Conservation (phyloP, 2,888 invertebrate genomes). For the Zaprionus obscuricornis region DNA sequence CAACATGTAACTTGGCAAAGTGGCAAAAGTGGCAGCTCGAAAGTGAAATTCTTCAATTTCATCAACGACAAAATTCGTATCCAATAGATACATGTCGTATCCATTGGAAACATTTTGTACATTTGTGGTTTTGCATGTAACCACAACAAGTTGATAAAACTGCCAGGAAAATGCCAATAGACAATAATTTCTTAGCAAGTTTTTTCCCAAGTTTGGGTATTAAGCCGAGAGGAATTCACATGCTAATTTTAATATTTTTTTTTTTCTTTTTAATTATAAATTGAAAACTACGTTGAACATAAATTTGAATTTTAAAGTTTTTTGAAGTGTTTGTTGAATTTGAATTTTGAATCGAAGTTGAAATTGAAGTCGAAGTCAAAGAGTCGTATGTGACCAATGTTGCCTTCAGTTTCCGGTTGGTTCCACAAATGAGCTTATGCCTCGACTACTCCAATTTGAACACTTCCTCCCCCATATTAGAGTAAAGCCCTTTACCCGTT, state of each 20-base stretch:
- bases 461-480: constrained; percentile 74
- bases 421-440: constrained; percentile 55
- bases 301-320: no score
- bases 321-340: neutral
- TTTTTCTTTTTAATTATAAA: no score
- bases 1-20: no score
- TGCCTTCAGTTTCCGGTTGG: constrained; percentile 69
- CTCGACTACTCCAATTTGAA: constrained; percentile 69
- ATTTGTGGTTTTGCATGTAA: constrained; percentile 44
- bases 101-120: constrained; percentile 1
- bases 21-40: no score
- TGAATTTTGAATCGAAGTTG: constrained; percentile 10
- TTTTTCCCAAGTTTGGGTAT: constrained; percentile 1
- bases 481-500: no score
- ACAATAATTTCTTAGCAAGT: constrained; percentile 48
- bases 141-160: constrained; percentile 47
- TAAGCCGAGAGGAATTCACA: no score
- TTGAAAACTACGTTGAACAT: no score
- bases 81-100: constrained; percentile 14
- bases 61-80: constrained; percentile 27
- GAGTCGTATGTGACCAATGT: constrained; percentile 42
- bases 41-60: constrained; percentile 56
- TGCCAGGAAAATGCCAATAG: constrained; percentile 56
- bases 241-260: no score
- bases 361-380: constrained; percentile 19